Evolutionary conservation across 2,113 vertebrate genomes (phyloP), one percentile per base, ranked within the genome.

Genomic region (Gopherus evgoodei): DNA sequence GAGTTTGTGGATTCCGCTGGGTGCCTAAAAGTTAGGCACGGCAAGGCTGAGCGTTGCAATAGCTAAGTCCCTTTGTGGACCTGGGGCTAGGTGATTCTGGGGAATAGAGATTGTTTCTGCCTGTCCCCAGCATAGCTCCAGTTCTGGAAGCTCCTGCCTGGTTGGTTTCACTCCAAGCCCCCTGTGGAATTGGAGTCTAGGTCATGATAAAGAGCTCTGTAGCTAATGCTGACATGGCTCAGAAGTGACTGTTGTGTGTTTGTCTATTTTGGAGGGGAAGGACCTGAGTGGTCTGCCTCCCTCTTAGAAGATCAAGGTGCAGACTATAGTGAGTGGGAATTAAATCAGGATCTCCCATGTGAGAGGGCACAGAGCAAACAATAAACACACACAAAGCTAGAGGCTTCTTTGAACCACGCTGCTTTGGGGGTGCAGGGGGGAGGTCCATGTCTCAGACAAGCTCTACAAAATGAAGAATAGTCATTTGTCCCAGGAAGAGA

Each of bases 191-290:
- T 11, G 65, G 65, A 9, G 31, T n/a, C 57, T 50, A 69, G 87
- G 49, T 3, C 12, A 52, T 2, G 11, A 53, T 29, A 44, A 44
- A 29, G 47, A 83, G 29, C 35, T 57, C 65, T 44, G 44, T 11
- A 1, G 2, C 82, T 78, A 57, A 12, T 19, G 21, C 19, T 91
- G 87, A 11, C 65, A 11, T 11, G 35, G 65, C 65, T 69, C 35
- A 76, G 17, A 79, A 78, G 6, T 1, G 2, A 27, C 5, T 31
- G n/a, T 69, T 27, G 1, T 3, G 29, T 9, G 3, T 44, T 11
- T 38, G 11, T 49, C 11, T 2, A 4, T 47, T 85, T 35, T 25
- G 22, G 2, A 76, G 29, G 22, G 17, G 88, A 12, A 81, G 75
- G 9, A 16, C 65, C 52, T 81, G 24, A 69, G 57, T 80, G 44